Conservation (phyloP, 2,113 vertebrate genomes). For the Pitta sordida region DNA sequence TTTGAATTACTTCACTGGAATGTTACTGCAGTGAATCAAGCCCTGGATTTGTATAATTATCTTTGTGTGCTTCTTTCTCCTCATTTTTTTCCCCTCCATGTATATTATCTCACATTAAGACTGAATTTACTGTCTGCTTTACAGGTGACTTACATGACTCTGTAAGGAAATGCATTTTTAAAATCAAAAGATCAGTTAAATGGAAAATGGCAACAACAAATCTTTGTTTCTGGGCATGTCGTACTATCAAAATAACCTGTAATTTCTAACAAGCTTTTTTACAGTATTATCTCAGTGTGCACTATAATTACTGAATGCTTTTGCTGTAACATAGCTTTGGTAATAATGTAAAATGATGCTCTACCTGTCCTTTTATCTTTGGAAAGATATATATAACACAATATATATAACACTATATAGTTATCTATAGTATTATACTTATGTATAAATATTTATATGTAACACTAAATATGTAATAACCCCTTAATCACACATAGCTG, state of each 20-base stretch:
- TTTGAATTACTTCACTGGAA: slow-evolving; percentile 37
- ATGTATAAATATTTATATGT: background rate
- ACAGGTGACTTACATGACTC: background rate
- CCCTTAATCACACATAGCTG: background rate
- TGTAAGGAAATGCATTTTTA: background rate
- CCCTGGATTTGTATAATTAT: background rate
- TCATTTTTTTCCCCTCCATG: background rate
- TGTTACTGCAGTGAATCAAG: slow-evolving; percentile 7
- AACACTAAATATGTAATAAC: background rate
- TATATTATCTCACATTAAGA: background rate
- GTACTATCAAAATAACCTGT: background rate
- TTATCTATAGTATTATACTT: no score
- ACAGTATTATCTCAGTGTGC: background rate
- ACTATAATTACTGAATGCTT: background rate
- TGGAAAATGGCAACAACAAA: background rate
- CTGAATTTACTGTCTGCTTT: background rate
- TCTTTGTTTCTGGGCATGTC: background rate
- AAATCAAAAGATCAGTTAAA: background rate
- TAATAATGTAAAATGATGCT: background rate
- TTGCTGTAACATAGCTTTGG: background rate
- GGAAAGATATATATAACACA: background rate
- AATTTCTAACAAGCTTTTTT: background rate
- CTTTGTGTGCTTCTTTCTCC: background rate
- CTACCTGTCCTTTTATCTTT: background rate
- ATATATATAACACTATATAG: background rate